Evolutionary conservation across 2,113 vertebrate genomes (phyloP), one percentile per base, ranked within the genome.

Genomic region (Thalassarche chlororhynchos): DNA sequence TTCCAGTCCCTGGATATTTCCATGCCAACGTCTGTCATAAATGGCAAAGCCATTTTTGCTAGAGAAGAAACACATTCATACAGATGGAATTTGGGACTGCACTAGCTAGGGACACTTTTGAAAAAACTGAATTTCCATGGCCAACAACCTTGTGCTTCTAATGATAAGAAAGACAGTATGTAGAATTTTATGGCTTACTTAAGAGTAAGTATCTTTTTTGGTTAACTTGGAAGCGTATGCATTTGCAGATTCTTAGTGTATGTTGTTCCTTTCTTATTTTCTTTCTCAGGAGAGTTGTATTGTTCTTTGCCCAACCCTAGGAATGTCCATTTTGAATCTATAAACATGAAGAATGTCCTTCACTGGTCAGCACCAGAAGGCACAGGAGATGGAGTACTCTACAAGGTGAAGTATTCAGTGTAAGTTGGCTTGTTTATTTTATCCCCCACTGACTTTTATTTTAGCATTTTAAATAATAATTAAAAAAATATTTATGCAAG

Each of bases 391-490:
- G 97, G 95, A 77, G 97, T 98, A 8, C 87, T 80, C 65, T 99
- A 99, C 62, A 98, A 91, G 3, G 99, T 99, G 90, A 98, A 99
- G 85, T 99, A 99, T 89, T 98, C 98, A 71, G 98, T 99, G 99
- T 99, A 98, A 99, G 99, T 98, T 84, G 36, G 3, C 52, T 84
- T 70, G 10, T 64, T 93, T 90, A 44, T 84, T 94, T 93, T 84
- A 72, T 69, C 12, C 44, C 14, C 32, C 65, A 55, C 42, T 47
- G 25, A 58, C 66, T 95, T 83, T 31, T n/a, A 47, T 36, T 89
- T 93, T 81, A 88, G 38, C 25, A 66, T 47, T 80, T 95, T 13
- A 84, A 84, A 54, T 58, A 77, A 13, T 47, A 81, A 47, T 71
- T 44, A 1, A 25, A 66, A 57, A 26, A 64, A 34, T 21, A 32